Percentiles rank a stretch among this genome's conserved stretches.
Evolutionary conservation across 92 coral and sea anemone genomes (phyloP).

Genomic region (Meandrina meandrites): DNA sequence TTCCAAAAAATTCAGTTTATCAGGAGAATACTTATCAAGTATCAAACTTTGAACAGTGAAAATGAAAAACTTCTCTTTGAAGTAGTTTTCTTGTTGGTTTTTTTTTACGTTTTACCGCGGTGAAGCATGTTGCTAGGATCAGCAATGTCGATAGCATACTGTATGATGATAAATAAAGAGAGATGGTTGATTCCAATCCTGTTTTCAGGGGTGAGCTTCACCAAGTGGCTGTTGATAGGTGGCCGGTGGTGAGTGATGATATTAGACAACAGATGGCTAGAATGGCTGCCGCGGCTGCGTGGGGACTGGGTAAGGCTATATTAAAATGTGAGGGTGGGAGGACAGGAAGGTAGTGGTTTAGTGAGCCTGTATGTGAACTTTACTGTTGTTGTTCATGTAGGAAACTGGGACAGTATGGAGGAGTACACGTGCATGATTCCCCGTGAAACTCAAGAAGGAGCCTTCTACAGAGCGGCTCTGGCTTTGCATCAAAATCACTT

Average conservation of each 20-base stretch:
- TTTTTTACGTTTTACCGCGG: too few relatives aligned
- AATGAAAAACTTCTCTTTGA: too few relatives aligned
- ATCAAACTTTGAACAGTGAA: too few relatives aligned
- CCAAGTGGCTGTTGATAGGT: constrained; percentile 92
- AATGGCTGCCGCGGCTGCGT: constrained; percentile 99
- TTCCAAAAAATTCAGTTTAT: too few relatives aligned
- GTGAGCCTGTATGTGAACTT: not conserved
- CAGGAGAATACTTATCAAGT: too few relatives aligned
- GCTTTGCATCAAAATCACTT: constrained; percentile 95
- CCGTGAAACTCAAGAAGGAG: constrained; percentile 96
- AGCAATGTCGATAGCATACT: too few relatives aligned
- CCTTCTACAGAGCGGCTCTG: constrained; percentile 94
- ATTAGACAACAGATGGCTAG: constrained; percentile 96
- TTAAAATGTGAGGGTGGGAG: not conserved
- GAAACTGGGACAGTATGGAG: constrained; percentile 99
- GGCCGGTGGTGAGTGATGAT: constrained; percentile 97
- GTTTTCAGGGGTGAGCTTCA: constrained; percentile 92
- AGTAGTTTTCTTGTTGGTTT: too few relatives aligned
- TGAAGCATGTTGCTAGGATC: too few relatives aligned
- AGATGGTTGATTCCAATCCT: too few relatives aligned
- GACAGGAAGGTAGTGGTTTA: not conserved
- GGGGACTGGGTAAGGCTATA: constrained; percentile 83
- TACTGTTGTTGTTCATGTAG: constrained; percentile 15
- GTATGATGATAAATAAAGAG: too few relatives aligned
- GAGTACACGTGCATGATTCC: constrained; percentile 99